These are phyloP conservation scores for Lepisosteus osseus DNA, from an alignment of 2,113 vertebrate species.

Conservation along the genomic window DNA sequence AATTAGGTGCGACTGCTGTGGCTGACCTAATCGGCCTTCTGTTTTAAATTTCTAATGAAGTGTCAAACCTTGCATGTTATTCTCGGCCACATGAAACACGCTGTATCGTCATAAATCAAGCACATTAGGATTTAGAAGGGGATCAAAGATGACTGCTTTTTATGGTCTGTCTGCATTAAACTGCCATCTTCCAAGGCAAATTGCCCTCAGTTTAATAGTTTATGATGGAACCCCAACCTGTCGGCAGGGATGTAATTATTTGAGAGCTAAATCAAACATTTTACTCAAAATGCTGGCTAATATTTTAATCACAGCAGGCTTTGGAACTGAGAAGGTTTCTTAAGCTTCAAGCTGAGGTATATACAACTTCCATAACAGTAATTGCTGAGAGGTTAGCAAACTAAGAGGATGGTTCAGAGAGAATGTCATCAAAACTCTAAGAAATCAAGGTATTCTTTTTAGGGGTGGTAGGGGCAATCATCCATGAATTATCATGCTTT, in stretches of 20 bases:
- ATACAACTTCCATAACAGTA: neutral
- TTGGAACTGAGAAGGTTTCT: slow-evolving; percentile 5
- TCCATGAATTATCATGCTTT: too few relatives aligned
- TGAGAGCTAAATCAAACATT: slow-evolving; percentile 14
- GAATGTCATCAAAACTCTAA: too few relatives aligned
- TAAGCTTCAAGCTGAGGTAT: neutral
- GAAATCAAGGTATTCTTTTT: too few relatives aligned
- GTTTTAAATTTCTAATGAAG: slow-evolving; percentile 21
- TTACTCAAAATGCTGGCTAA: neutral
- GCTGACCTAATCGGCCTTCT: slow-evolving; percentile 15
- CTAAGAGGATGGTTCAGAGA: too few relatives aligned
- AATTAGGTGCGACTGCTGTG: slow-evolving; percentile 11
- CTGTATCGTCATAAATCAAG: slow-evolving; percentile 17
- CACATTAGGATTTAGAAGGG: slow-evolving; percentile 29
- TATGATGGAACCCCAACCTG: slow-evolving; percentile 18
- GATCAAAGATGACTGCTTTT: slow-evolving; percentile 26
- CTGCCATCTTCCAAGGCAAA: slow-evolving; percentile 5
- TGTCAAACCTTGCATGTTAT: neutral
- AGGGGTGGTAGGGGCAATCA: too few relatives aligned
- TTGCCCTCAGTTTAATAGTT: slow-evolving; percentile 20
- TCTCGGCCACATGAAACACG: slow-evolving; percentile 14
- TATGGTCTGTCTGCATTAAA: slow-evolving; percentile 15
- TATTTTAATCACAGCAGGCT: slow-evolving; percentile 13
- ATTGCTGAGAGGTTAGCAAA: neutral
- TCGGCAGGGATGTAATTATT: slow-evolving; percentile 19